Evolutionary conservation across 2,797 vertebrate genomes (phyloP).

Genomic region (Ctenochaetus hawaiiensis): DNA sequence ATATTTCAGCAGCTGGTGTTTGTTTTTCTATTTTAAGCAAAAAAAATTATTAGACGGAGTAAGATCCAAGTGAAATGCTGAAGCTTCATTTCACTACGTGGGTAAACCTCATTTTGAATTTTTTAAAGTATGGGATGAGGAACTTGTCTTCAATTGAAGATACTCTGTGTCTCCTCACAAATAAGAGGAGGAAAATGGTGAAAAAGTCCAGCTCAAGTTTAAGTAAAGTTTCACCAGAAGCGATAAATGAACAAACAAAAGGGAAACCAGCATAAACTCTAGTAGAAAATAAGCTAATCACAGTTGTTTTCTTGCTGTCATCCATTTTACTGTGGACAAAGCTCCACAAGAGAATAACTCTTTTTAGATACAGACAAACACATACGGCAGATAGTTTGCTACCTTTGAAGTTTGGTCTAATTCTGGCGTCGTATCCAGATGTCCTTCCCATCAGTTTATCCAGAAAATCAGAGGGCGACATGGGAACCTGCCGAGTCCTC

Average conservation of each 20-base stretch:
- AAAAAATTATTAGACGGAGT: neutral
- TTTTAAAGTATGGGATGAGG: neutral
- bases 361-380: neutral
- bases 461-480: constrained; percentile 94
- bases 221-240: neutral
- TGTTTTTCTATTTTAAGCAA: neutral
- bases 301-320: neutral
- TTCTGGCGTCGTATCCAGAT: constrained; percentile 93
- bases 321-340: neutral
- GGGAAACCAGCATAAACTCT: neutral
- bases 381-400: constrained; percentile 18
- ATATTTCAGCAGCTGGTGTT: neutral
- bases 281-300: neutral
- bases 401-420: constrained; percentile 97
- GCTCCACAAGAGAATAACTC: neutral
- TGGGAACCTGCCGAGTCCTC: constrained; percentile 74
- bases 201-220: neutral
- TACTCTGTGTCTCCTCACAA: neutral
- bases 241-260: neutral
- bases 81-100: neutral
- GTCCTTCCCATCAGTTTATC: constrained; percentile 94
- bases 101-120: neutral
- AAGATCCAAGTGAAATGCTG: neutral
- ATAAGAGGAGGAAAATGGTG: too few relatives aligned
- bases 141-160: too few relatives aligned